Base-by-base conservation (phyloP, 2,113 vertebrate species). In the human region DNA sequence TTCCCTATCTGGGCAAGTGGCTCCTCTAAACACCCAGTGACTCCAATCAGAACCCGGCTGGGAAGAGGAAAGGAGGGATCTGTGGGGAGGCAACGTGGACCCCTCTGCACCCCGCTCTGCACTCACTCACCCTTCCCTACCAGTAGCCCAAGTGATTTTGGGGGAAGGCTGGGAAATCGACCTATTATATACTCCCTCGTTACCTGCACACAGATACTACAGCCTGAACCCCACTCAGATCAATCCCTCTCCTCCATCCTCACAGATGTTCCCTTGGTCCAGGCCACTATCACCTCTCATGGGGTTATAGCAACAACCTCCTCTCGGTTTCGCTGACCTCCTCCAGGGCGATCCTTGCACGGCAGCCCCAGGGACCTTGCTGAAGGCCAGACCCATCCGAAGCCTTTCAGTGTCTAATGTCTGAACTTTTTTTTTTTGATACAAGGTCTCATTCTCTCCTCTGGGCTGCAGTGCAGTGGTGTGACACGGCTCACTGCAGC, bases 341-440 rank as follows among this genome's bases (percentile, higher is more conserved):
- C 52, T n/a, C n/a, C 40, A 48, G 68, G 40, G 50, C 11, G 3
- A 2, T 13, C n/a, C 14, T 14, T 40, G 32, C 2, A 0, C 84
- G 25, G 35, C 30, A 92, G 43, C 50, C 68, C 18, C 16, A 1
- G 40, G 7, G 66, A 50, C 52, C 52, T 45, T 57, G 45, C 86
- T 50, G 23, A 45, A 40, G 35, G 0, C 5, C 45, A 43, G 18
- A 17, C 1, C 70, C 11, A 0, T 48, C 23, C 0, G 14, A 18
- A 35, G 50, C 27, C 40, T 59, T 30, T 27, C 12, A 1, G 59
- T 1, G 48, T 40, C 27, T 64, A 59, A 90, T 27, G 40, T 12
- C 75, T 52, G 38, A 55, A 64, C 12, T 30, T 64, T 64, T 64
- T 30, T 64, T 64, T 64, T 64, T 64, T 64, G 11, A 64, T 64